These are phyloP conservation scores for Alviniconcha marisindica DNA, from an alignment of 1,140 invertebrate species.

Conservation along the genomic window DNA sequence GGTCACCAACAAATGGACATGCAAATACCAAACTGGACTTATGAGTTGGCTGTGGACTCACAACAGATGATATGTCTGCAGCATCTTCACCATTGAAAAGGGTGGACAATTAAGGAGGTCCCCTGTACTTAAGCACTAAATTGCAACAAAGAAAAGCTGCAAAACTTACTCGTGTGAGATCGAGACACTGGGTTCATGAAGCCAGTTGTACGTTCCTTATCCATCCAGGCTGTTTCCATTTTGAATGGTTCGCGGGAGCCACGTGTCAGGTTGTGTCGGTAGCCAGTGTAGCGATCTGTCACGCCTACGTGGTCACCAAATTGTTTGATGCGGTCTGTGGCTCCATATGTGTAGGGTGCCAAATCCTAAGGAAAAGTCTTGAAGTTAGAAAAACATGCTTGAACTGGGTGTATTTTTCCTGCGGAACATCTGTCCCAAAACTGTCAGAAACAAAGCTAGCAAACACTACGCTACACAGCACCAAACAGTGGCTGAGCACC, in stretches of 20 bases:
- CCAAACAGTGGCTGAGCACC: no score
- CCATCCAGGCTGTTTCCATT: conserved; percentile 63
- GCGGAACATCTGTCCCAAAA: no score
- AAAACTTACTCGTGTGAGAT: conserved; percentile 49
- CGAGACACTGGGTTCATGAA: conserved; percentile 53
- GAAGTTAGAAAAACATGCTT: background rate
- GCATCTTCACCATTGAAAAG: no score
- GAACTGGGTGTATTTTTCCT: no score
- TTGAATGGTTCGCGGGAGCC: conserved; percentile 64
- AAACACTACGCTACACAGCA: no score
- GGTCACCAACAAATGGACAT: background rate
- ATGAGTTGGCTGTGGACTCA: background rate
- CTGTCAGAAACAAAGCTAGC: no score
- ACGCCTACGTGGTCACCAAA: conserved; percentile 73
- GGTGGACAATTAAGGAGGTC: no score
- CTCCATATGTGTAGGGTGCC: conserved; percentile 58
- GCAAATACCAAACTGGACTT: background rate
- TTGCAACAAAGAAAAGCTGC: background rate
- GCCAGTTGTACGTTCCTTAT: conserved; percentile 45
- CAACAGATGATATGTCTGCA: background rate
- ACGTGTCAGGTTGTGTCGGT: conserved; percentile 69
- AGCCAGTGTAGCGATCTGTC: conserved; percentile 73
- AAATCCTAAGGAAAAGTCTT: conserved; percentile 61
- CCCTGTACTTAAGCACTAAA: background rate
- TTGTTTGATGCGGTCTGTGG: conserved; percentile 64